Evolutionary conservation across 2,888 invertebrate genomes (phyloP).

Genomic region (Coecobrya sp.): DNA sequence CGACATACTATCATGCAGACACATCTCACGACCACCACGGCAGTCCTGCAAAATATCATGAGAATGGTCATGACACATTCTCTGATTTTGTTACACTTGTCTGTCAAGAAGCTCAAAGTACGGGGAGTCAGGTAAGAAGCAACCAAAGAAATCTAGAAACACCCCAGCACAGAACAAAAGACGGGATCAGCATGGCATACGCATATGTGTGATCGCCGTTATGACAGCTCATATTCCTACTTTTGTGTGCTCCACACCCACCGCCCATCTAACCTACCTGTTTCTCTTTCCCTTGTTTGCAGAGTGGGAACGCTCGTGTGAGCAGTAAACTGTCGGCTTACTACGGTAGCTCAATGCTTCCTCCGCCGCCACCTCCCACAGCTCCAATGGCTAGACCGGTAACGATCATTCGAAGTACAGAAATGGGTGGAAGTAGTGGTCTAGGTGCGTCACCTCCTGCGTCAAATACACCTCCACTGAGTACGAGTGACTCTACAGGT

Average conservation of each 20-base stretch:
- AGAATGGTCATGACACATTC: slow-evolving; percentile 94
- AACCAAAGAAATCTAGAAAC: background rate
- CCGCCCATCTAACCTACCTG: background rate
- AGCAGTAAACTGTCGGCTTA: slow-evolving; percentile 91
- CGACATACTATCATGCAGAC: slow-evolving; percentile 88
- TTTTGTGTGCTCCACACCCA: background rate
- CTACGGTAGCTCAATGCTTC: slow-evolving; percentile 97
- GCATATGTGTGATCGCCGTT: background rate
- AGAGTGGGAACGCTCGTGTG: slow-evolving; percentile 86
- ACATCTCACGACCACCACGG: slow-evolving; percentile 88
- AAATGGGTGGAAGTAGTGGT: slow-evolving; percentile 84
- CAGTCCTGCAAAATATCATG: slow-evolving; percentile 91
- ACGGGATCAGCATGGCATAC: background rate
- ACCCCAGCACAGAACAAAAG: too few relatives aligned
- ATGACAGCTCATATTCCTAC: slow-evolving; percentile 43
- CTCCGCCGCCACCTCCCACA: slow-evolving; percentile 96
- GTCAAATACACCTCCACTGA: slow-evolving; percentile 89
- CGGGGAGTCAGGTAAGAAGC: slow-evolving; percentile 85
- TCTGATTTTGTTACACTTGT: slow-evolving; percentile 99
- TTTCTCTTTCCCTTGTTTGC: slow-evolving; percentile 5
- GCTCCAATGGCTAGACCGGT: slow-evolving; percentile 99
- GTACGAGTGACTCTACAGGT: slow-evolving; percentile 88
- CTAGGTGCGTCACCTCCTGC: slow-evolving; percentile 89
- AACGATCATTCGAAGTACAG: slow-evolving; percentile 97
- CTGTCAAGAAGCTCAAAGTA: slow-evolving; percentile 95